Conservation (phyloP, 2,113 vertebrate species). For the Aleadryas rufinucha region DNA sequence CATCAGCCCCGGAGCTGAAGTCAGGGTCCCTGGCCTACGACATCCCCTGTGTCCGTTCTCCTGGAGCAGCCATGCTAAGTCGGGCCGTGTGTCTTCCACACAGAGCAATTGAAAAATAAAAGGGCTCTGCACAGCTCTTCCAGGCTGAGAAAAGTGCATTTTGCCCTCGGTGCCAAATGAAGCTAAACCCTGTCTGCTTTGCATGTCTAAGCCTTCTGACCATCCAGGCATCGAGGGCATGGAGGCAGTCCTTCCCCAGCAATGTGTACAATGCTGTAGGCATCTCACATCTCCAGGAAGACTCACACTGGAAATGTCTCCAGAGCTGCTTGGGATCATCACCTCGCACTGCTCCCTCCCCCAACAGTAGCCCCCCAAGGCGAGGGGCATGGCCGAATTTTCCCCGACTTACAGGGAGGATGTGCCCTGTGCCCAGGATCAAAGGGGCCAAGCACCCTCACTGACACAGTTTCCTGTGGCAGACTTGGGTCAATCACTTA, state of each 20-base stretch:
- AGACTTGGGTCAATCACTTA: not conserved
- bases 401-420: not conserved
- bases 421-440: not conserved
- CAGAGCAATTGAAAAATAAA: not conserved
- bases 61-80: rapidly evolving
- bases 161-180: not conserved
- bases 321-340: not conserved
- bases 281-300: not conserved
- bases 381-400: rapidly evolving
- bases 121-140: not conserved
- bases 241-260: not conserved
- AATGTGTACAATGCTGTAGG: not conserved
- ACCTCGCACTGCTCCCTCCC: not conserved
- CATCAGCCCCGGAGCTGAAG: not conserved
- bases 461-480: not conserved
- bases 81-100: rapidly evolving
- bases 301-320: not conserved
- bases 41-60: rapidly evolving
- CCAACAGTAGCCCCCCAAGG: rapidly evolving
- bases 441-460: not conserved
- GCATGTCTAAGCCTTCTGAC: not conserved
- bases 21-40: not conserved
- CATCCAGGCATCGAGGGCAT: not conserved
- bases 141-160: not conserved
- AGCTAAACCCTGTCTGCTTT: not conserved